Evolutionary conservation across 92 coral and sea anemone species (phyloP).

Genomic region (Plumapathes pennacea): DNA sequence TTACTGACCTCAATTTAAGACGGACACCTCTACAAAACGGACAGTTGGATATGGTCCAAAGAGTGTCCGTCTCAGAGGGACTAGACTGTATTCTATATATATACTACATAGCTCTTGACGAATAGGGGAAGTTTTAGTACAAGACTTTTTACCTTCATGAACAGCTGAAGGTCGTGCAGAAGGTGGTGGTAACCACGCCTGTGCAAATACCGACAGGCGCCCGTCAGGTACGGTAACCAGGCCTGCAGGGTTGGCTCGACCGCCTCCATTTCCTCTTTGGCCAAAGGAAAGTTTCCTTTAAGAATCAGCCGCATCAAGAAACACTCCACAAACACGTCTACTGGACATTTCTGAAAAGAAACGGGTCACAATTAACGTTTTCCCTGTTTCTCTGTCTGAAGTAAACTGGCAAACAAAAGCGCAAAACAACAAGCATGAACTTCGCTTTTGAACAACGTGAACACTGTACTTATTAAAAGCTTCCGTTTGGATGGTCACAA

Average conservation of each 20-base stretch:
- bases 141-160: slow-evolving; percentile 77
- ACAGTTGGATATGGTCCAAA: neutral
- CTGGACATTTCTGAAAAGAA: slow-evolving; percentile 61
- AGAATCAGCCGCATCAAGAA: slow-evolving; percentile 88
- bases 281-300: slow-evolving; percentile 67
- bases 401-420: too few species aligned
- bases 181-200: slow-evolving; percentile 69
- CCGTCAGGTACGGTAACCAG: slow-evolving; percentile 98
- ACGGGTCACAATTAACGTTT: neutral
- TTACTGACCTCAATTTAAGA: too few species aligned
- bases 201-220: slow-evolving; percentile 84
- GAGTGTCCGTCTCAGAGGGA: too few species aligned
- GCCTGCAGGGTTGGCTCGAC: slow-evolving; percentile 86
- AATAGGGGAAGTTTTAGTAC: neutral
- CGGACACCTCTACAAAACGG: too few species aligned
- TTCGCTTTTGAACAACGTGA: neutral
- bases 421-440: too few species aligned
- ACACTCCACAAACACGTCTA: slow-evolving; percentile 88
- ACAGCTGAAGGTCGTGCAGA: slow-evolving; percentile 85
- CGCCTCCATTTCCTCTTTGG: slow-evolving; percentile 82
- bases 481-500: too few species aligned
- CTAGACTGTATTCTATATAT: too few species aligned
- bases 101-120: too few species aligned
- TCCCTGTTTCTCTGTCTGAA: too few species aligned
- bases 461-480: too few species aligned